phyloP scores from a whole-genome alignment of 2,797 vertebrate genomes.

The Gobio occitaniae region DNA sequence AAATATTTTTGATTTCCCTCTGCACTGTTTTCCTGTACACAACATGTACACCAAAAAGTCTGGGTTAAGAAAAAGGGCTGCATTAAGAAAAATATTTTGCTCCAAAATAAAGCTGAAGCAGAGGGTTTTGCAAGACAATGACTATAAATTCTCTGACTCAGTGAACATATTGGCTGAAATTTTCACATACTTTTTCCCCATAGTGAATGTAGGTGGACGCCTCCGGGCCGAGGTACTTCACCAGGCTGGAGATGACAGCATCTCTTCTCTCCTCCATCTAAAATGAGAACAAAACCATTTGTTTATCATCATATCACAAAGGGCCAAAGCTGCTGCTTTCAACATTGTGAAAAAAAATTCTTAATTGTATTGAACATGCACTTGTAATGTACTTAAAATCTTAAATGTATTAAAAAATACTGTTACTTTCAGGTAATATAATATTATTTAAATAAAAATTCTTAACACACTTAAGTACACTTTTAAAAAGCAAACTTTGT shows the following conservation, averaged over 20 bases:
- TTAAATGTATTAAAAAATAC: background rate
- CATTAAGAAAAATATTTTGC: background rate
- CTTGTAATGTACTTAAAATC: background rate
- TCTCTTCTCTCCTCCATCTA: constrained; percentile 73
- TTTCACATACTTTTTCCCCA: constrained; percentile 76
- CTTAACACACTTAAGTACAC: too few relatives aligned
- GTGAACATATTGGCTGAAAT: constrained; percentile 22
- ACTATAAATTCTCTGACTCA: constrained; percentile 21
- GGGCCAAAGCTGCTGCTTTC: constrained; percentile 32
- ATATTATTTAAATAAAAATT: background rate
- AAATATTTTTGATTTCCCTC: background rate
- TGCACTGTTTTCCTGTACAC: background rate
- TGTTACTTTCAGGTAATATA: background rate
- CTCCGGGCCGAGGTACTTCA: constrained; percentile 76
- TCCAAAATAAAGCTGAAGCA: background rate
- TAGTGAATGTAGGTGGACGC: constrained; percentile 78
- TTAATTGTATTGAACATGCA: background rate
- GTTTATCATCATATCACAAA: constrained; percentile 34
- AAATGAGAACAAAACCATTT: constrained; percentile 39
- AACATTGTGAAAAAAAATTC: background rate
- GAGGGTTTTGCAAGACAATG: background rate
- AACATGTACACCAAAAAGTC: background rate
- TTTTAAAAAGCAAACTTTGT: too few relatives aligned
- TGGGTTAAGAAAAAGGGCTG: background rate
- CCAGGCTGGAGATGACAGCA: constrained; percentile 74